These are phyloP conservation scores for Propithecus deckenii DNA, from an alignment of 2,797 vertebrate genomes.

Conservation along the genomic window DNA sequence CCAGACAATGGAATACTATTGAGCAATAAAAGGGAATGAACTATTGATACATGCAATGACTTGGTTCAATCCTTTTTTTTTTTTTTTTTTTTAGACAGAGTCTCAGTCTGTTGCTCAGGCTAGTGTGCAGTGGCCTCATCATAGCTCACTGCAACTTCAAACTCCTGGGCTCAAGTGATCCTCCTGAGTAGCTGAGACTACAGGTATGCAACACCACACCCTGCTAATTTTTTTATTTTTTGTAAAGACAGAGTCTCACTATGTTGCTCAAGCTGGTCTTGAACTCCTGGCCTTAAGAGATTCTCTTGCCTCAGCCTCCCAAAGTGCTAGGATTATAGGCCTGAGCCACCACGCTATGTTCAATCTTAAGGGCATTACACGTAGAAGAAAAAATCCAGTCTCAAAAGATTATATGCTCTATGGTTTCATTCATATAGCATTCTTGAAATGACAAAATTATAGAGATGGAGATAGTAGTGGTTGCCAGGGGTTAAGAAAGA, in stretches of 20 bases:
- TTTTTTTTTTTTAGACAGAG: background rate
- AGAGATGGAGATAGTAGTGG: background rate
- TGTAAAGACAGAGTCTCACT: background rate
- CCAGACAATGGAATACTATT: background rate
- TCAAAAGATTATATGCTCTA: background rate
- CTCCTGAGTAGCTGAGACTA: background rate
- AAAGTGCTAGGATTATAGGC: background rate
- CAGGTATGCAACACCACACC: background rate
- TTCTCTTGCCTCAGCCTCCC: background rate
- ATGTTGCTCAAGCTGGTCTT: background rate
- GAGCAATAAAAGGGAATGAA: background rate
- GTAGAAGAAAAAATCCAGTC: background rate
- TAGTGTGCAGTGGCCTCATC: background rate
- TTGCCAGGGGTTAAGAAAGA: background rate
- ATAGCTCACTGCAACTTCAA: background rate
- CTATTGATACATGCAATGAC: background rate
- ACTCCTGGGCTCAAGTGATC: background rate
- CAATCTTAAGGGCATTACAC: background rate
- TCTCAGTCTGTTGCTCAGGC: background rate
- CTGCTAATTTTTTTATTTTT: background rate
- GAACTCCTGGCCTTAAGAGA: background rate
- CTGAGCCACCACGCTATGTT: background rate
- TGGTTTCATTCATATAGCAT: background rate
- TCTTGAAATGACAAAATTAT: background rate
- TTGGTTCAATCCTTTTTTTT: background rate